phyloP scores from a whole-genome alignment of 2,797 vertebrate species.

The Enteromius argenteus region DNA sequence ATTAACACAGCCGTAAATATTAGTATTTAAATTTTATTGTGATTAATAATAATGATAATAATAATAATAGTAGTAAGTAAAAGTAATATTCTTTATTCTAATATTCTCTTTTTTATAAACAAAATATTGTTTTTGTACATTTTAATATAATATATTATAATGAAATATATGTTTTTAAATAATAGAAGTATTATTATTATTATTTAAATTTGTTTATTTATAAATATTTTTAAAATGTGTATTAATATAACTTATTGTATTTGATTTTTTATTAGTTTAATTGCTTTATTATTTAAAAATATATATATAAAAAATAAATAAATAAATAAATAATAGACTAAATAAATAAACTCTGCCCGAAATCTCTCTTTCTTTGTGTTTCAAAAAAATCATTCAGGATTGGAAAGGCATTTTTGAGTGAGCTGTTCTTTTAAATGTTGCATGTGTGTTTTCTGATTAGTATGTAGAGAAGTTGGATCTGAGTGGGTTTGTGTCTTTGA shows the following conservation, averaged over 20 bases:
- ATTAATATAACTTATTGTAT: not conserved
- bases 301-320: not conserved
- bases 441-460: constrained; percentile 67
- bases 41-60: not conserved
- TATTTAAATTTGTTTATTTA: not conserved
- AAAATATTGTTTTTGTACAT: not conserved
- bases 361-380: not conserved
- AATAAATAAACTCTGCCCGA: not conserved
- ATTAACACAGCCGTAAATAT: not conserved
- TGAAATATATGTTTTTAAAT: not conserved
- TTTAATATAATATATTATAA: not conserved
- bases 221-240: not conserved
- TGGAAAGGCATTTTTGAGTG: not conserved
- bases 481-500: constrained; percentile 80
- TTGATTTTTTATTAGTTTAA: not conserved
- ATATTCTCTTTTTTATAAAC: no score
- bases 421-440: not conserved
- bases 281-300: no score
- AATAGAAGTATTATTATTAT: no score
- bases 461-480: constrained; percentile 86
- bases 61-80: not conserved
- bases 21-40: not conserved
- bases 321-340: not conserved
- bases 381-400: not conserved
- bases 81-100: no score